Conservation (phyloP, 2,113 vertebrate species). For the Gobio gobio region DNA sequence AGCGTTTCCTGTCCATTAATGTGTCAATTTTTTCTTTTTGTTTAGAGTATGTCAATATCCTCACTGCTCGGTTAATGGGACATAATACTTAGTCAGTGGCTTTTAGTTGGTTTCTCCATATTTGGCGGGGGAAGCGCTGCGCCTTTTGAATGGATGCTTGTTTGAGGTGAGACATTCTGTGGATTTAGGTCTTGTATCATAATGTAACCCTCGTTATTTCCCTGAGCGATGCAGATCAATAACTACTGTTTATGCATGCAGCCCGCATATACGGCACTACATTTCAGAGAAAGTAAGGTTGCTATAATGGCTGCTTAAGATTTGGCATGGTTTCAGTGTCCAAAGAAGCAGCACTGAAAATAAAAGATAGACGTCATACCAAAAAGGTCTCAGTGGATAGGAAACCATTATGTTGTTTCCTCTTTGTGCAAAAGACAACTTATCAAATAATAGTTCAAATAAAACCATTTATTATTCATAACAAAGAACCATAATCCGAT, state of each 20-base stretch:
- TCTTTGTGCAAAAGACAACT: constrained; percentile 17
- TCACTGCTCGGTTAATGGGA: constrained; percentile 12
- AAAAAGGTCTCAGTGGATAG: not conserved
- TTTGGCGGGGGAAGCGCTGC: not conserved
- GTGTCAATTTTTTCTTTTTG: not conserved
- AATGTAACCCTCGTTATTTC: constrained; percentile 57
- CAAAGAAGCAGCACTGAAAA: constrained; percentile 40
- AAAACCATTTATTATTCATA: constrained; percentile 31
- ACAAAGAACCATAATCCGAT: not conserved
- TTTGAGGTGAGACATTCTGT: constrained; percentile 37
- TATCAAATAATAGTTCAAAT: constrained; percentile 5
- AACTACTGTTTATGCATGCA: constrained; percentile 57
- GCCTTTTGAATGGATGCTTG: constrained; percentile 38
- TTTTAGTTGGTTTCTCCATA: constrained; percentile 37
- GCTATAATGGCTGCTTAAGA: constrained; percentile 60
- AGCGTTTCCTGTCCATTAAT: constrained; percentile 12
- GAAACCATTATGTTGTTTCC: constrained; percentile 10
- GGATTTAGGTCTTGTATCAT: constrained; percentile 56
- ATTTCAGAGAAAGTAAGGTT: constrained; percentile 54
- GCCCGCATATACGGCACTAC: constrained; percentile 45
- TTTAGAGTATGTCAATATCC: constrained; percentile 4
- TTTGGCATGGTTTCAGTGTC: constrained; percentile 48
- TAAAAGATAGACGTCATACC: not conserved
- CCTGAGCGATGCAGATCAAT: constrained; percentile 54
- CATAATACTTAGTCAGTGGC: constrained; percentile 19